Conservation (phyloP, 2,113 vertebrate genomes). For the Mustelus asterias region DNA sequence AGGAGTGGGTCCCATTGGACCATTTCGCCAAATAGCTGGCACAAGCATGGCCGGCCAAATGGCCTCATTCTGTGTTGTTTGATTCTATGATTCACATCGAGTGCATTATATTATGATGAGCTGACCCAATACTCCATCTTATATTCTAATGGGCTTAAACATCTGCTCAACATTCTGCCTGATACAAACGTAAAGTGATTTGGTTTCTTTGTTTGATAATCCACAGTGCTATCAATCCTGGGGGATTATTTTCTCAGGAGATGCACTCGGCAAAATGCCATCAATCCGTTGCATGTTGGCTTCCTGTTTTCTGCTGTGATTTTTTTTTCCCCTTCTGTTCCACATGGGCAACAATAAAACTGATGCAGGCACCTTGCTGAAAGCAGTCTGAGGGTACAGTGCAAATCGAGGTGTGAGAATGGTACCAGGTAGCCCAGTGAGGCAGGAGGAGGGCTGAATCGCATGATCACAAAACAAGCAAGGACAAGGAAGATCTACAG, state of each 20-base stretch:
- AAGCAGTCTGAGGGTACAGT: background rate
- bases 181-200: conserved; percentile 7
- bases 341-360: background rate
- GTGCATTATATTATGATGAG: background rate
- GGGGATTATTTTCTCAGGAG: background rate
- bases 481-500: background rate
- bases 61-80: background rate
- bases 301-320: background rate
- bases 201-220: background rate
- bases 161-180: conserved; percentile 21
- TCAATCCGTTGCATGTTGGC: background rate
- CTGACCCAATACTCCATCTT: background rate
- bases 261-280: background rate
- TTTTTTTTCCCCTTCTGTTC: background rate
- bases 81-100: background rate
- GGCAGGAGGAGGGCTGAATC: background rate
- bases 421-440: background rate
- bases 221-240: background rate
- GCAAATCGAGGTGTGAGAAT: background rate
- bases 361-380: background rate
- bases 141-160: background rate
- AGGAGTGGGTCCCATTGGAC: background rate
- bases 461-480: background rate
- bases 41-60: background rate
- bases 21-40: background rate